Percentiles rank a stretch among this genome's conserved stretches.
Conservation (phyloP, 92 coral and sea anemone genomes). For the Palythoa grandiflora region DNA sequence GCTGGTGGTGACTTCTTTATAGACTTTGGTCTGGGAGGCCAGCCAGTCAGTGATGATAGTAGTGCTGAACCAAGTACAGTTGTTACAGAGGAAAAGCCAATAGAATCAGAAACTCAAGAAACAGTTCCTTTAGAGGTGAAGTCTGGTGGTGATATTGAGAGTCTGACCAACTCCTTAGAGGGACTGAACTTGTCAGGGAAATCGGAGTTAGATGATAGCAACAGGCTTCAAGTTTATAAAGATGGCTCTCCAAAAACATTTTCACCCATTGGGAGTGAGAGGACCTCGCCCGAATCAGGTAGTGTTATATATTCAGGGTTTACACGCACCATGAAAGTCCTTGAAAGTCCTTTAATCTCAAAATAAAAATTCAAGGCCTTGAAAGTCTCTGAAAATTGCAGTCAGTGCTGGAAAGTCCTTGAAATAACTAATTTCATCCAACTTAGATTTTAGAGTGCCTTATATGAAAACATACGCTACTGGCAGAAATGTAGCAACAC, state of each 20-base stretch:
- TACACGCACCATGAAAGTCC: too few relatives aligned
- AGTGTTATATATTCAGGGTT: background rate
- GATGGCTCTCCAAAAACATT: conserved; percentile 71
- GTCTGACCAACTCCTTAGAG: conserved; percentile 11
- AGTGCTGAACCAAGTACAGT: conserved; percentile 2
- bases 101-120: background rate
- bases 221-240: conserved; percentile 18
- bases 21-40: conserved; percentile 39
- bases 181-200: conserved; percentile 3
- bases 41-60: background rate
- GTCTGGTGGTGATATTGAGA: background rate
- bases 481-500: too few relatives aligned
- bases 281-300: conserved; percentile 88
- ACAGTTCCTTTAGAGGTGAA: background rate
- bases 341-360: too few relatives aligned
- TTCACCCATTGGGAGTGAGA: conserved; percentile 92
- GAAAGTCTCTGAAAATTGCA: too few relatives aligned
- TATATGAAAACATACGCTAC: too few relatives aligned
- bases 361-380: too few relatives aligned
- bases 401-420: too few relatives aligned
- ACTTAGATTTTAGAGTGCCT: too few relatives aligned
- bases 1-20: conserved; percentile 17
- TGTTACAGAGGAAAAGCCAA: conserved; percentile 33
- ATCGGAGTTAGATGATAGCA: background rate
- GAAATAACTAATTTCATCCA: too few relatives aligned